Base-by-base conservation (phyloP, 2,888 invertebrate genomes). In the Drosophila birchii region DNA sequence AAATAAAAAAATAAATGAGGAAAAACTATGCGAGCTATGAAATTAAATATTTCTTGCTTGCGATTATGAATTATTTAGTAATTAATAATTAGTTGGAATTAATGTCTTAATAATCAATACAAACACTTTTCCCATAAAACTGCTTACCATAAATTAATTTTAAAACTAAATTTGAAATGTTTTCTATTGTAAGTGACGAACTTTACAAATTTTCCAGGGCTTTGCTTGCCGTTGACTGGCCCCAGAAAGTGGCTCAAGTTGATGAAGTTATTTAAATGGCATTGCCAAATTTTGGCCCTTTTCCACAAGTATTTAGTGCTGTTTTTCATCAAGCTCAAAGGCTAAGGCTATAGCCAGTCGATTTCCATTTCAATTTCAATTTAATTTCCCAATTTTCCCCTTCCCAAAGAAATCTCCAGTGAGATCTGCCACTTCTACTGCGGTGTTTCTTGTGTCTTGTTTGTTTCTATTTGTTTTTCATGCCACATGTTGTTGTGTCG, bases 301-400 rank as follows among this genome's bases (percentile, higher is more conserved):
- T 49, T 8, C n/a, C 23, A 39, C 18, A 3, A n/a, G n/a, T 26
- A 63, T 64, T 63, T 7, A 26, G 5, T n/a, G 23, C n/a, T 54
- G 45, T 18, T 32, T 47, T 58, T 20, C 39, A 59, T 45, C 14
- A 60, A 43, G 26, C 26, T 26, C 26, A 5, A 5, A 26, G 26
- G 26, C 26, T 5, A 4, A 26, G 26, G 23, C 8, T 9, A 61
- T 32, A 11, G 43, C 12, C 36, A 11, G 26, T 23, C 20, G 44
- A 32, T 8, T 20, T 45, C 45, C 16, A 8, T 45, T 26, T 45
- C 16, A 8, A 59, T 34, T 47, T 63, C 26, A 45, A 75, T 75
- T 58, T 49, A 66, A 66, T 72, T 76, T 76, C 62, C 56, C 64
- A 54, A 71, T 57, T 62, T 63, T 73, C 64, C 51, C 2, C 47